These are phyloP conservation scores for Neomorphus geoffroyi DNA, from an alignment of 2,797 vertebrate species.

Conservation along the genomic window DNA sequence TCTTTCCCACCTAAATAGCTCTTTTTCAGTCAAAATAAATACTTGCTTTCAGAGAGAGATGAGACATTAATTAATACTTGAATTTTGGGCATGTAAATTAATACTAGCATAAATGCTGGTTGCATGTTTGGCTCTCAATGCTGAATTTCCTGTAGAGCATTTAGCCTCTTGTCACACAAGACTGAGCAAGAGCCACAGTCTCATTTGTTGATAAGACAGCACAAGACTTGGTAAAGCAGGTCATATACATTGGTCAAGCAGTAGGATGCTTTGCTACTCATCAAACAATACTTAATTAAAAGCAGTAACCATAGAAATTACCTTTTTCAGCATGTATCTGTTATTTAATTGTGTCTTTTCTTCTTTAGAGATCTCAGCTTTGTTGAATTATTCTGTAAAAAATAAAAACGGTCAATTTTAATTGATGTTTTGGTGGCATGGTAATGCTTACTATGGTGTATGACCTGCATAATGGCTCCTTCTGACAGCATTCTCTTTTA, in stretches of 20 bases:
- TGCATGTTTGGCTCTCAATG: not conserved
- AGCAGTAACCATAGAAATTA: not conserved
- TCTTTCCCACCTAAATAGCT: not conserved
- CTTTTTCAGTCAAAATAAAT: not conserved
- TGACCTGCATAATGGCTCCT: not conserved
- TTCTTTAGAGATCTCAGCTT: not conserved
- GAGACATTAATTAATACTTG: not conserved
- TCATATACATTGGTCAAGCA: not conserved
- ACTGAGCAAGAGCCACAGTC: not conserved
- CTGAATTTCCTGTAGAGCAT: not conserved
- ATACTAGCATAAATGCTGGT: not conserved
- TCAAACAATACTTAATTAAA: not conserved
- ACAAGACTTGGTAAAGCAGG: not conserved
- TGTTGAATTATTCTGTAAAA: not conserved
- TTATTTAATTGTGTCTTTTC: not conserved
- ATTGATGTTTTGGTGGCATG: not conserved
- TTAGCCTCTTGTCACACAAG: not conserved
- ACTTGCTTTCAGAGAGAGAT: not conserved
- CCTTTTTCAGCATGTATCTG: not conserved
- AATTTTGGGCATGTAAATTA: not conserved
- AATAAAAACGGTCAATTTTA: not conserved
- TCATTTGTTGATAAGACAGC: not conserved
- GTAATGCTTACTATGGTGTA: not conserved
- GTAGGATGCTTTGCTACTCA: not conserved
- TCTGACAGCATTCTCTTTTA: not conserved